phyloP scores from a whole-genome alignment of 2,113 vertebrate genomes.

The Terrapene triunguis region DNA sequence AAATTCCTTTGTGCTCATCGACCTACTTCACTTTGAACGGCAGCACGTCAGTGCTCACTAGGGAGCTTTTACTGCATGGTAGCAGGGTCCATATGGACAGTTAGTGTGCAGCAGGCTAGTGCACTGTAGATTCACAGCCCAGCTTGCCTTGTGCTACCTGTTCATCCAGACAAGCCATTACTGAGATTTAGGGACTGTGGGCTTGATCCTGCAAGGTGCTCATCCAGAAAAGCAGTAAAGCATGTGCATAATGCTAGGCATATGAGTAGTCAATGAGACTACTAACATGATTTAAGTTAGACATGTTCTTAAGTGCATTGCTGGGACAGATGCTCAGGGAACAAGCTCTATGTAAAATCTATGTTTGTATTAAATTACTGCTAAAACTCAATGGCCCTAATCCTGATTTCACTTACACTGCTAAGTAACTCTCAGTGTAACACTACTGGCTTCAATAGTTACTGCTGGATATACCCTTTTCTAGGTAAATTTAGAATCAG shows the following conservation, averaged over 20 bases:
- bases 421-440: not conserved
- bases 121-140: not conserved
- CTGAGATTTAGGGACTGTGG: not conserved
- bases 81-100: not conserved
- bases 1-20: not conserved
- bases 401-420: not conserved
- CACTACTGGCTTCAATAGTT: not conserved
- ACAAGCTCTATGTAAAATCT: not conserved
- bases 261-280: not conserved
- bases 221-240: not conserved
- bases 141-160: not conserved
- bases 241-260: not conserved
- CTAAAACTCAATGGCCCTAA: not conserved
- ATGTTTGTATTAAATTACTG: not conserved
- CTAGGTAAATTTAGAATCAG: constrained; percentile 15
- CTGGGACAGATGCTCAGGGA: not conserved
- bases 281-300: not conserved
- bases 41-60: not conserved
- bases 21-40: not conserved
- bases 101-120: not conserved
- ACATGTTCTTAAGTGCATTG: not conserved
- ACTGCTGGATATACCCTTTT: not conserved
- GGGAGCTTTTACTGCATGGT: not conserved
- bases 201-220: not conserved
- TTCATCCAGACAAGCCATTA: not conserved